Conservation (phyloP, 2,888 invertebrate species). For the Platynereis dumerilii region DNA sequence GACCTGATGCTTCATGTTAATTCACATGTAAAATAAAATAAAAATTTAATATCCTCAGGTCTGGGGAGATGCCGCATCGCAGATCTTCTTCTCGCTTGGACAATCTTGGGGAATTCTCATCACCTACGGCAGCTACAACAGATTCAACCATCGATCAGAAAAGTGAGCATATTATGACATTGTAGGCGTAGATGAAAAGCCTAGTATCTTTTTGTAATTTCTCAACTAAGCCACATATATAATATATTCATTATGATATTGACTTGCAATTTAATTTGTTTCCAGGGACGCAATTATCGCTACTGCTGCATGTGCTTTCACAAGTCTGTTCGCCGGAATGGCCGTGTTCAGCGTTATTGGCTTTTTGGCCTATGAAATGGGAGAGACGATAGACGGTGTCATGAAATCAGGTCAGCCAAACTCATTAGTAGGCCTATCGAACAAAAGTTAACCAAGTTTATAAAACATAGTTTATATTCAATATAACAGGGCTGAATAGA, state of each 20-base stretch:
- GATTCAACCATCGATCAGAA: conserved; percentile 8
- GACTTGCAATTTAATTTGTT: not conserved
- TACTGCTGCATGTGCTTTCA: not conserved
- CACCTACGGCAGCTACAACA: conserved; percentile 17
- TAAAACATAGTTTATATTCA: too few relatives aligned
- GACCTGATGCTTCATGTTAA: not conserved
- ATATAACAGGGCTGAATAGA: too few relatives aligned
- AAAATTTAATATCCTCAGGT: not conserved
- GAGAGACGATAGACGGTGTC: not conserved
- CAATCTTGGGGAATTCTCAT: conserved; percentile 17
- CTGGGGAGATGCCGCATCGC: conserved; percentile 20
- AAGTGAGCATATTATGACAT: conserved; percentile 6
- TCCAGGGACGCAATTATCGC: conserved; percentile 1
- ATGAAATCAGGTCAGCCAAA: conserved; percentile 9
- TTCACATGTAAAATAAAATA: not conserved
- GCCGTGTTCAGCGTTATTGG: conserved; percentile 2
- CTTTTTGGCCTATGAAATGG: conserved; percentile 4
- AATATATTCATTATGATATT: too few relatives aligned
- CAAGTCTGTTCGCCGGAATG: not conserved
- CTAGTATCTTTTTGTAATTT: too few relatives aligned
- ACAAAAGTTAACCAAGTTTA: too few relatives aligned
- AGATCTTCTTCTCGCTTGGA: conserved; percentile 20
- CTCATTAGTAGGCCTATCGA: too few relatives aligned
- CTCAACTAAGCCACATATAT: too few relatives aligned
- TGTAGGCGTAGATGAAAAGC: too few relatives aligned